Evolutionary conservation across 1,140 invertebrate genomes (phyloP).

Genomic region (Hylyphantes graminicola): DNA sequence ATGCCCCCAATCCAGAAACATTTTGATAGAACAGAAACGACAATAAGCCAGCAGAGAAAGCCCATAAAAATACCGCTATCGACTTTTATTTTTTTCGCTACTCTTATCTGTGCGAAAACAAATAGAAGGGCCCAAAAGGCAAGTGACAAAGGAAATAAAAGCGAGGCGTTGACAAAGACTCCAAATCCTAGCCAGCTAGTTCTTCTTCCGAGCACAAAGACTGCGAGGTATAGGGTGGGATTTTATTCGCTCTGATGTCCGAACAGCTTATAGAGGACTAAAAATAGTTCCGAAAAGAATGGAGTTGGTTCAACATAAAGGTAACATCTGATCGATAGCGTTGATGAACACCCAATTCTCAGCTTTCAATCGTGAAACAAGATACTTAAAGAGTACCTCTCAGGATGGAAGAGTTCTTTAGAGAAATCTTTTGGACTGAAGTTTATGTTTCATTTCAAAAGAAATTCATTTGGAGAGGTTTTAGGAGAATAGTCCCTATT

Average conservation of each 20-base stretch:
- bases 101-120: neutral
- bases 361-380: no score
- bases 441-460: no score
- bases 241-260: constrained; percentile 27
- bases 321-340: constrained; percentile 39
- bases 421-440: no score
- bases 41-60: neutral
- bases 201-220: constrained; percentile 6
- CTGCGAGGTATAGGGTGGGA: neutral
- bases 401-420: no score
- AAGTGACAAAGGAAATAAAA: constrained; percentile 14
- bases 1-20: no score
- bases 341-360: constrained; percentile 27
- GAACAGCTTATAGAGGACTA: constrained; percentile 12
- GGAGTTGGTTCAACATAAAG: constrained; percentile 10
- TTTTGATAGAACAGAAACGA: no score
- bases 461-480: no score
- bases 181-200: constrained; percentile 7
- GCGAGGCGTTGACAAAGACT: constrained; percentile 14
- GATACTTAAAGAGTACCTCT: no score
- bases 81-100: no score
- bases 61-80: no score
- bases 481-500: no score
- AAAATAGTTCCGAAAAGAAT: constrained; percentile 15
- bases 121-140: neutral